Percentiles rank a stretch among this genome's conserved stretches.
phyloP scores from a whole-genome alignment of 2,797 vertebrate genomes.

The Cryptoprocta ferox region DNA sequence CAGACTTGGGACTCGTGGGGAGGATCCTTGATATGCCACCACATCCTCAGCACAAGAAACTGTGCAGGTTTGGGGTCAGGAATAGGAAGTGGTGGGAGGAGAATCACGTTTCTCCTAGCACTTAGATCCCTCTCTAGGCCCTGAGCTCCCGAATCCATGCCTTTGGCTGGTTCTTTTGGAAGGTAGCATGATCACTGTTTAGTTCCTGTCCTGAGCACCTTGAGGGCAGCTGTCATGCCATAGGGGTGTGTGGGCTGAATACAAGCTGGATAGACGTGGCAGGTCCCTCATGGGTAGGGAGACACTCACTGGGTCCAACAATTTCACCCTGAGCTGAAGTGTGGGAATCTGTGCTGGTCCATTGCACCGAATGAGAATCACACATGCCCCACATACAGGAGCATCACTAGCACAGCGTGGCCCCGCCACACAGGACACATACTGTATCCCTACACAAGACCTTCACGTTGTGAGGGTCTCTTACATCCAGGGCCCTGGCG shows the following conservation, averaged over 20 bases:
- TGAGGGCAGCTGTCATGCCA: accelerated
- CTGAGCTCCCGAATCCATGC: too few relatives aligned
- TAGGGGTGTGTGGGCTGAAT: not conserved
- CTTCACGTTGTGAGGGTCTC: not conserved
- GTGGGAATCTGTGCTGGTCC: not conserved
- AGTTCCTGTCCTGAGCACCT: too few relatives aligned
- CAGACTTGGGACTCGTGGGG: too few relatives aligned
- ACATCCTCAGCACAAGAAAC: too few relatives aligned
- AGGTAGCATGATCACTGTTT: not conserved
- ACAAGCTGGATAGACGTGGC: accelerated
- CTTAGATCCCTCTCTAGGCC: too few relatives aligned
- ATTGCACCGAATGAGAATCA: not conserved
- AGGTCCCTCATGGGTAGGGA: not conserved
- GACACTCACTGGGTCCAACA: accelerated
- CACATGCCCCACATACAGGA: not conserved
- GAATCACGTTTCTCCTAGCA: too few relatives aligned
- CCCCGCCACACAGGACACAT: too few relatives aligned
- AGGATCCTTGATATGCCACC: not conserved
- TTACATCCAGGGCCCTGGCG: not conserved
- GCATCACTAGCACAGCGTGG: not conserved
- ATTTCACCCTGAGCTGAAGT: not conserved
- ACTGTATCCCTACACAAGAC: not conserved
- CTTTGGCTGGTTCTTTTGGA: not conserved
- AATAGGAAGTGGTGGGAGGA: too few relatives aligned
- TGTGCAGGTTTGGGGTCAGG: accelerated